These are phyloP conservation scores for Petroica traversi DNA, from an alignment of 2,113 vertebrate species.

Conservation along the genomic window DNA sequence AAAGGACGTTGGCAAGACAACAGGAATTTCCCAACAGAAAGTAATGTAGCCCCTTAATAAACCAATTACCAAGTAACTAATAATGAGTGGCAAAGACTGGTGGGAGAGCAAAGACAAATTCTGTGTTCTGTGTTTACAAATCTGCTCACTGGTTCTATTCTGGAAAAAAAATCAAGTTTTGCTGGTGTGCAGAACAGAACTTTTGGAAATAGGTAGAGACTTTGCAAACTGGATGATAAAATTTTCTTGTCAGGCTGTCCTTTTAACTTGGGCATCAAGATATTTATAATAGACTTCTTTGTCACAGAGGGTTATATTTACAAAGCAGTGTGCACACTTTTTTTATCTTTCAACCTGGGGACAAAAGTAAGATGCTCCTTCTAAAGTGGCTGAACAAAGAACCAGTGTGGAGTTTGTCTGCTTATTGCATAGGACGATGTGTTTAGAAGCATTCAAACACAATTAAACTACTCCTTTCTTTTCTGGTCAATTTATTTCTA, in stretches of 20 bases:
- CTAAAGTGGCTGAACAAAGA: background rate
- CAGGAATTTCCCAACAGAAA: background rate
- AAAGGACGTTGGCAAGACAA: background rate
- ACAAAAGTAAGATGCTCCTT: background rate
- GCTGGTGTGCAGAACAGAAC: background rate
- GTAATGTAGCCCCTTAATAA: background rate
- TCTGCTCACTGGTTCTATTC: background rate
- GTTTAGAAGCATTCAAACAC: background rate
- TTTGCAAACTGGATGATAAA: background rate
- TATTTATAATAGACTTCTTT: background rate
- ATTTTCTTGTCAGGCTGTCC: constrained; percentile 25
- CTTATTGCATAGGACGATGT: background rate
- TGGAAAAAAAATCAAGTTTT: background rate
- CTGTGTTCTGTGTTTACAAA: background rate
- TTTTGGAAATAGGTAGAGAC: background rate
- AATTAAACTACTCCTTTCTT: background rate
- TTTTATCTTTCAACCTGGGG: background rate
- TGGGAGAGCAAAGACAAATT: background rate
- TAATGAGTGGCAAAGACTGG: background rate
- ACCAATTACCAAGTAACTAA: background rate
- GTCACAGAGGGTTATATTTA: background rate
- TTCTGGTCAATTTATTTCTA: background rate
- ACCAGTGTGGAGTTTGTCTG: background rate
- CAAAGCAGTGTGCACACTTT: background rate
- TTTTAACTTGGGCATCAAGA: background rate